phyloP scores from a whole-genome alignment of 92 coral and sea anemone species.

The Paragorgia papillata region DNA sequence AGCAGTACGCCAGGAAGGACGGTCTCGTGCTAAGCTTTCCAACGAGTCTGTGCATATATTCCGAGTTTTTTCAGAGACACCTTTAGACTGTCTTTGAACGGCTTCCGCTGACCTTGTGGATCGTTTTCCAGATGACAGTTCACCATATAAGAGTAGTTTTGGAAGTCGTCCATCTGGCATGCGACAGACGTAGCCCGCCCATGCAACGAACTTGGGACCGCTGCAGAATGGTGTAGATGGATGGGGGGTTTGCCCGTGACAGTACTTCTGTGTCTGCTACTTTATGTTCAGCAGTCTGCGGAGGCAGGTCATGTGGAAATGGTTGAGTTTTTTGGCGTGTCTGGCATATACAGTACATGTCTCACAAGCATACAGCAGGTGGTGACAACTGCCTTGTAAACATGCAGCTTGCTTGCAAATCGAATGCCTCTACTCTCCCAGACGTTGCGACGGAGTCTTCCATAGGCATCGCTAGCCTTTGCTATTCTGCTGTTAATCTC shows the following conservation, averaged over 20 bases:
- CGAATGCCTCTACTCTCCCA: conserved; percentile 14
- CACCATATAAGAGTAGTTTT: conserved; percentile 44
- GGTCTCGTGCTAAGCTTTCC: no score
- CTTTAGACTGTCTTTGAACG: no score
- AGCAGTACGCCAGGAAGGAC: no score
- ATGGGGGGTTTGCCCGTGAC: conserved; percentile 5
- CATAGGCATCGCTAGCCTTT: conserved; percentile 38
- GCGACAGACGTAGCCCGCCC: conserved; percentile 15
- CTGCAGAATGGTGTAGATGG: conserved; percentile 22
- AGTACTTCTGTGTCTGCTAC: conserved; percentile 23
- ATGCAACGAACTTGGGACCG: conserved; percentile 11
- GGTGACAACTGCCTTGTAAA: conserved; percentile 38
- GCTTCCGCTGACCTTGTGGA: no score
- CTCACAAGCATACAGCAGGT: conserved; percentile 34
- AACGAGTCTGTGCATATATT: no score
- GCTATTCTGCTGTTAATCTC: conserved; percentile 32
- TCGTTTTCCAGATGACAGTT: conserved; percentile 41
- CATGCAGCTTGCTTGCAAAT: conserved; percentile 24
- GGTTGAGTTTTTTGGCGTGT: conserved; percentile 14
- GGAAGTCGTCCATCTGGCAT: conserved; percentile 50
- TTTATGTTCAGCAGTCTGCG: conserved; percentile 13
- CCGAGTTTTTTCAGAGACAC: no score
- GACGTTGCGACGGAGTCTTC: conserved; percentile 5
- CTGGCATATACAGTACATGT: conserved; percentile 40
- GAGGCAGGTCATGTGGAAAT: conserved; percentile 32